These are phyloP conservation scores for Meda fulgida DNA, from an alignment of 2,797 vertebrate species.

Conservation along the genomic window DNA sequence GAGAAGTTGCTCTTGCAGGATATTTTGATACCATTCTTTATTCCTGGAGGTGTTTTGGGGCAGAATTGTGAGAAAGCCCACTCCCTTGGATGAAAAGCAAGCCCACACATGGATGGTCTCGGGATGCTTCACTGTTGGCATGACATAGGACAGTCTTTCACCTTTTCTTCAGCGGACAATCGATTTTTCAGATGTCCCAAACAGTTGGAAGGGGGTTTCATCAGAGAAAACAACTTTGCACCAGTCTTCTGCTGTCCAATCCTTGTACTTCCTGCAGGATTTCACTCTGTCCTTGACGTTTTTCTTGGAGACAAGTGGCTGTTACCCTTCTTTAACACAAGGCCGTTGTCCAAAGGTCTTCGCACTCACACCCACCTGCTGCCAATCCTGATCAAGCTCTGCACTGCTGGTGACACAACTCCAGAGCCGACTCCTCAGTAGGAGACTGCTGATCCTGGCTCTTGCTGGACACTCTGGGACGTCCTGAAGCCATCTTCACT, in stretches of 20 bases:
- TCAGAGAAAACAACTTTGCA: background rate
- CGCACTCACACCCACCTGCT: background rate
- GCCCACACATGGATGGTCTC: background rate
- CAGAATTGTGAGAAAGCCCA: no score
- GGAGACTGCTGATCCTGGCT: background rate
- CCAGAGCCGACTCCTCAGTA: background rate
- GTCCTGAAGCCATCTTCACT: background rate
- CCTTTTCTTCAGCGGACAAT: background rate
- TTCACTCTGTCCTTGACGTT: background rate
- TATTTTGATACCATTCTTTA: no score
- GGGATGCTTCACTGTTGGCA: background rate
- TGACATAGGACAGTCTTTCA: background rate
- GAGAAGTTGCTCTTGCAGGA: no score
- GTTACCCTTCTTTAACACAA: background rate
- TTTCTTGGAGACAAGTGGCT: background rate
- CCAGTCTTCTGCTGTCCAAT: background rate
- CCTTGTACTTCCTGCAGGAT: background rate
- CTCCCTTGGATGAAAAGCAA: no score
- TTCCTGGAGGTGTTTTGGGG: no score
- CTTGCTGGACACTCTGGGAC: background rate
- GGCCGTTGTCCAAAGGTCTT: background rate
- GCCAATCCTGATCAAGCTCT: background rate
- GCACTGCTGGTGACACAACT: background rate
- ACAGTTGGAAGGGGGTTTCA: background rate
- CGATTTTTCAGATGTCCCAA: background rate